Evolutionary conservation across 2,113 vertebrate genomes (phyloP).

Genomic region (Chaetodon trifascialis): DNA sequence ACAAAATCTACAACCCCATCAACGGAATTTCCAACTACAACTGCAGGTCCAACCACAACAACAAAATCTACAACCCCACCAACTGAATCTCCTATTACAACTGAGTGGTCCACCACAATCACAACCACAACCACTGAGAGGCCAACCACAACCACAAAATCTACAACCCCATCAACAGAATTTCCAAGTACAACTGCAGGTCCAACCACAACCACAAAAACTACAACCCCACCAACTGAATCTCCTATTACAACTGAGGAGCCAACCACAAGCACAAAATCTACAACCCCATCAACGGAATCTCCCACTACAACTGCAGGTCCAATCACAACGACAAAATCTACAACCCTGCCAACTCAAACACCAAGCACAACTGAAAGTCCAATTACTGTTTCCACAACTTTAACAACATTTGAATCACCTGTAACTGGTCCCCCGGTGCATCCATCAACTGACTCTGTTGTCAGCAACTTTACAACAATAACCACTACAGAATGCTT

Average conservation of each 20-base stretch:
- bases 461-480: no score
- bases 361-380: background rate
- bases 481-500: slow-evolving; percentile 46
- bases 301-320: background rate
- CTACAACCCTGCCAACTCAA: background rate
- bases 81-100: background rate
- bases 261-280: background rate
- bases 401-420: background rate
- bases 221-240: background rate
- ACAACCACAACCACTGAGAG: background rate
- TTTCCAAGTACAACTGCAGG: background rate
- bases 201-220: background rate
- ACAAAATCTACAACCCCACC: background rate
- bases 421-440: no score
- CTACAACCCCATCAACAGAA: background rate
- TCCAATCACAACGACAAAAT: background rate
- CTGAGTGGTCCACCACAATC: background rate
- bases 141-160: background rate
- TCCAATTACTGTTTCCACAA: background rate
- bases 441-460: no score
- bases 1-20: background rate
- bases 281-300: background rate
- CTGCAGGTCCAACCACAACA: background rate
- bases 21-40: background rate
- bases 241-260: background rate